A percentile compares a stretch with the other conserved stretches of the same genome.
phyloP scores from a whole-genome alignment of 1,140 invertebrate genomes.

The Archivesica marissinica region DNA sequence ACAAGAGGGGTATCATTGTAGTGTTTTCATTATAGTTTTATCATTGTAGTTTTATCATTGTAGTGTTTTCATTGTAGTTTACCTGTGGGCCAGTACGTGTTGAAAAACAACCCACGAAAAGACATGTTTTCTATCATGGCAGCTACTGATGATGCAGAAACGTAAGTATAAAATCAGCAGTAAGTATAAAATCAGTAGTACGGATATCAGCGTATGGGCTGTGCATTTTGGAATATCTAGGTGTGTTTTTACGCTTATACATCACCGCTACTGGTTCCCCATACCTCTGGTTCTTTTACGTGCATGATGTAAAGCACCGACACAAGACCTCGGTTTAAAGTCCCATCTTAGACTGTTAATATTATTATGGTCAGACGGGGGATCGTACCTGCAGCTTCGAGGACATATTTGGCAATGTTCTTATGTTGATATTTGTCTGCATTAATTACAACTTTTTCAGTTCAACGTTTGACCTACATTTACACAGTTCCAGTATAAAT shows the following conservation, averaged over 20 bases:
- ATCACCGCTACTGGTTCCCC: not conserved
- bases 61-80: constrained; percentile 28
- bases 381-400: no score
- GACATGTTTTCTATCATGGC: constrained; percentile 10
- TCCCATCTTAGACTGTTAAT: no score
- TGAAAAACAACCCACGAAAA: constrained; percentile 39
- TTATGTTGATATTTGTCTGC: not conserved
- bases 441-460: constrained; percentile 8
- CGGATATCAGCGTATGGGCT: not conserved
- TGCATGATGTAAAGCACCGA: no score
- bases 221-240: not conserved
- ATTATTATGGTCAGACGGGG: no score
- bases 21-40: no score
- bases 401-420: not conserved
- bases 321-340: no score
- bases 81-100: constrained; percentile 38
- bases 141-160: constrained; percentile 22
- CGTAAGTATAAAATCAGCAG: constrained; percentile 9
- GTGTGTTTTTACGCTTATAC: not conserved
- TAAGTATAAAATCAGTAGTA: not conserved
- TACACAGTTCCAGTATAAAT: not conserved
- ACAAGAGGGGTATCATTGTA: no score
- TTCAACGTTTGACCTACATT: constrained; percentile 29
- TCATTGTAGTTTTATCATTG: no score
- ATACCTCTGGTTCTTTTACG: no score